A percentile compares a stretch with the other conserved stretches of the same genome.
Evolutionary conservation across 2,113 vertebrate genomes (phyloP).

Genomic region (Climacteris rufus): DNA sequence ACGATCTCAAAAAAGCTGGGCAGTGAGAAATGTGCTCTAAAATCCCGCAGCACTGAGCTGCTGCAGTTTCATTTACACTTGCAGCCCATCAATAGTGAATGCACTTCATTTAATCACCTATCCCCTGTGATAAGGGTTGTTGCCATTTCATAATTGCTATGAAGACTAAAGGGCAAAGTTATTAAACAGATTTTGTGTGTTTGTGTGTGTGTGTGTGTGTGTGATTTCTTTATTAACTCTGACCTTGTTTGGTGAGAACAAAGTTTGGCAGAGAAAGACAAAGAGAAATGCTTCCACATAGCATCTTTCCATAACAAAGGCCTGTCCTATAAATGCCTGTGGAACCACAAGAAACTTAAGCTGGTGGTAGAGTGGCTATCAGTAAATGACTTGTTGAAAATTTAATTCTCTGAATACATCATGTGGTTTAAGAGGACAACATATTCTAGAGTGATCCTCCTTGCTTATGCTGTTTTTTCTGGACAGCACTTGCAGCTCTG

Average conservation of each 20-base stretch:
- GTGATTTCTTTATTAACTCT: not conserved
- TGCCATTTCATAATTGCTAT: not conserved
- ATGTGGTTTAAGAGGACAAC: slow-evolving; percentile 76
- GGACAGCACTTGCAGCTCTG: slow-evolving; percentile 48
- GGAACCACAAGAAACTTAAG: slow-evolving; percentile 79
- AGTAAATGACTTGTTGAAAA: slow-evolving; percentile 81
- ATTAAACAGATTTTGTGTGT: not conserved
- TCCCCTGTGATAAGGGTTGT: not conserved
- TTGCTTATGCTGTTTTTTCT: slow-evolving; percentile 67
- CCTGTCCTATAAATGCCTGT: slow-evolving; percentile 70
- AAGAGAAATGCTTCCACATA: slow-evolving; percentile 55
- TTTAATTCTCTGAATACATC: slow-evolving; percentile 84
- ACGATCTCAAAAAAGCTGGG: not conserved
- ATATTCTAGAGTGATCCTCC: slow-evolving; percentile 71
- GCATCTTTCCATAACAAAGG: slow-evolving; percentile 67
- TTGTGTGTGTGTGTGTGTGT: not conserved
- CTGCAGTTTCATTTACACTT: slow-evolving; percentile 35
- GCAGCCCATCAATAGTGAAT: slow-evolving; percentile 17
- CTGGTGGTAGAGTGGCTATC: slow-evolving; percentile 71
- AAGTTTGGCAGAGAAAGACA: not conserved
- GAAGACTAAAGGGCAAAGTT: not conserved
- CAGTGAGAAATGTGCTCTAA: not conserved
- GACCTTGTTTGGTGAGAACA: not conserved
- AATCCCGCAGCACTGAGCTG: not conserved
- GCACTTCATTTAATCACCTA: not conserved